These are phyloP conservation scores for Ardeotis arabs DNA, from an alignment of 2,113 vertebrate genomes.

Conservation along the genomic window DNA sequence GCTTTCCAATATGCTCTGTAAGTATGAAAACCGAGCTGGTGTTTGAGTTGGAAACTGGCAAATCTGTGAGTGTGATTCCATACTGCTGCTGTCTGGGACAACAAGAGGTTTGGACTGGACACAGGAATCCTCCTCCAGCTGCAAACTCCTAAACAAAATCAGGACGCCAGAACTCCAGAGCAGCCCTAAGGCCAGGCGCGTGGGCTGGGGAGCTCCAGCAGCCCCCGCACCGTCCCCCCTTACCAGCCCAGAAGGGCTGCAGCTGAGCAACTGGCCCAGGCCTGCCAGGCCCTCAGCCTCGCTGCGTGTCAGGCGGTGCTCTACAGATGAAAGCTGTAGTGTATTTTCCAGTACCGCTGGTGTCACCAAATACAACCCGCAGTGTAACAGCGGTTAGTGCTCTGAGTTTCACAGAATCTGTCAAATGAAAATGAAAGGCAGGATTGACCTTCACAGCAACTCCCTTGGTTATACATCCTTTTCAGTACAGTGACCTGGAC, in stretches of 20 bases:
- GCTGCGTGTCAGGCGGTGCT: neutral
- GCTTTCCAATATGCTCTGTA: neutral
- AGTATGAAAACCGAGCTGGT: neutral
- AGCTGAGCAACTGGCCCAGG: rapidly evolving
- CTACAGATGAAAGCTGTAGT: neutral
- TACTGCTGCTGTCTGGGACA: neutral
- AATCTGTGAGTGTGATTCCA: neutral
- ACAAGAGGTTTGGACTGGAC: neutral
- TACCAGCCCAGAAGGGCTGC: neutral
- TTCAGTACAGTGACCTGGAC: neutral
- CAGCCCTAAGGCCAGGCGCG: neutral
- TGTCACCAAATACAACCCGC: neutral
- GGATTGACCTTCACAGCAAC: neutral
- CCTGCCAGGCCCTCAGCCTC: neutral
- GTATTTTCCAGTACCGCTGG: neutral
- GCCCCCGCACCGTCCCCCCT: neutral
- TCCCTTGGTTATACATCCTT: neutral
- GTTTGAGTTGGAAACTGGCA: neutral
- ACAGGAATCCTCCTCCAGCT: neutral
- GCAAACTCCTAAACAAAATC: neutral
- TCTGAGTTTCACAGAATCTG: neutral
- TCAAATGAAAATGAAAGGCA: neutral
- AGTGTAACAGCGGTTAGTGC: neutral
- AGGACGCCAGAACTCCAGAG: neutral
- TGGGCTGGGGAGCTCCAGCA: neutral